Base-by-base conservation (phyloP, 1,140 invertebrate species). In the Trachymyrmex cornetzi region DNA sequence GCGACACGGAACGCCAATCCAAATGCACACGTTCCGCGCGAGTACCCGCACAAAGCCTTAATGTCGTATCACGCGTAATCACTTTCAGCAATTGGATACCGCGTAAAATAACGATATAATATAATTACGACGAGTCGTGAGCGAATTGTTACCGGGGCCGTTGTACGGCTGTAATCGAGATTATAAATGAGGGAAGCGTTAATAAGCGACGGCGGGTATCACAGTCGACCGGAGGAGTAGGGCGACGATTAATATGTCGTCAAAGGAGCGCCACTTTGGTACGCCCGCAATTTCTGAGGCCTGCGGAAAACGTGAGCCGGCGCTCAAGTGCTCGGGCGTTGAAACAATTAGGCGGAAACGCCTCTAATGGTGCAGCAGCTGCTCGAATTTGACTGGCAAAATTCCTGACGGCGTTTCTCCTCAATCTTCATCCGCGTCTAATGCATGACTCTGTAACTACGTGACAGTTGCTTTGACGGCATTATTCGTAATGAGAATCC, bases 281-380 rank as follows among this genome's bases (percentile, higher is more conserved):
- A 90, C 89, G 87, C 82, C 19, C 4, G 82, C 89, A 90, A 91
- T 91, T 90, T 86, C 89, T 81, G 82, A 86, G 72, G 63, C 67
- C 75, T 30, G 38, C 24, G 82, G 77, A 90, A 89, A 85, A 87
- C 80, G 88, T 50, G 75, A 64, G 30, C 59, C 57, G 75, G 38
- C 48, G 55, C 67, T 72, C 69, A 38, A 87, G 75, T 79, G 48
- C 77, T 79, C 61, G 88, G 57, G 69, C 72, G 86, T 34, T 87
- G 77, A 87, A 91, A 90, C 91, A 92, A 92, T 92, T 92, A 90
- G 81, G 71, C 53, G 72, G 87, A 87, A 91, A 91, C 81, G 85
- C 87, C 82, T 86, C 90, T 92, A 91, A 92, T 92, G 89, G 88
- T 87, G 85, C 77, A 72, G 48, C 82, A 88, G 77, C 82, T 90